Evolutionary conservation across 2,888 invertebrate species (phyloP).

Genomic region (Drosophila quinaria): DNA sequence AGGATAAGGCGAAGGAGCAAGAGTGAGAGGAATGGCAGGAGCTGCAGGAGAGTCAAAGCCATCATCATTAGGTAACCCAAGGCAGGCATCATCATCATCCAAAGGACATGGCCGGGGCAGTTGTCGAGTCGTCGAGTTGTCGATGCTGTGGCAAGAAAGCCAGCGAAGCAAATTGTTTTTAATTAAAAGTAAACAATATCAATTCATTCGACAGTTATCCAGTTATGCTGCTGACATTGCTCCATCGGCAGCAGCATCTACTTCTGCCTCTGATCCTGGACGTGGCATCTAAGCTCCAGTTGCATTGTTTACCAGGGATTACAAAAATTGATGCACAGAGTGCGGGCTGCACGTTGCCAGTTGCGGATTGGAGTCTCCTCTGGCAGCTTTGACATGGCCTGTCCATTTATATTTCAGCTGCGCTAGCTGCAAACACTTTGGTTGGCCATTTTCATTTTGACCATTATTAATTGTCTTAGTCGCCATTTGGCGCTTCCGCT

Average conservation of each 20-base stretch:
- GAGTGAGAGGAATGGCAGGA: slow-evolving; percentile 12
- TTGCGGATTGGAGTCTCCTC: slow-evolving; percentile 9
- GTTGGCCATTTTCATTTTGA: slow-evolving; percentile 46
- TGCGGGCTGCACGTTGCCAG: slow-evolving; percentile 1
- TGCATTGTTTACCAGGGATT: slow-evolving; percentile 69
- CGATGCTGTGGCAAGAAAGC: slow-evolving; percentile 67
- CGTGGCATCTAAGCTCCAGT: slow-evolving; percentile 37
- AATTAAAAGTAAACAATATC: slow-evolving; percentile 81
- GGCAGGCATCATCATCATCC: slow-evolving; percentile 33
- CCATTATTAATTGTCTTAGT: slow-evolving; percentile 70
- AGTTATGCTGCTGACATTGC: slow-evolving; percentile 73
- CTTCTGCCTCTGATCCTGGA: slow-evolving; percentile 12
- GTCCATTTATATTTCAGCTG: slow-evolving; percentile 58
- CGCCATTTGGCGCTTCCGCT: slow-evolving; percentile 15
- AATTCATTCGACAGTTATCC: slow-evolving; percentile 81
- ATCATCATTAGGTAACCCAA: slow-evolving; percentile 28
- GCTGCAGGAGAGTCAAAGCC: slow-evolving; percentile 20
- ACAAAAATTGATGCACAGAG: slow-evolving; percentile 47
- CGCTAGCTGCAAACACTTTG: slow-evolving; percentile 52
- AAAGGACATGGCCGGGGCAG: slow-evolving; percentile 5
- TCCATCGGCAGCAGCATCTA: slow-evolving; percentile 12
- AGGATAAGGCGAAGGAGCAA: not conserved
- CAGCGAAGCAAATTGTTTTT: slow-evolving; percentile 81
- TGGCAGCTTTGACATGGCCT: slow-evolving; percentile 41
- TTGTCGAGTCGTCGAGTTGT: slow-evolving; percentile 32